Evolutionary conservation across 2,888 invertebrate species (phyloP).

Genomic region (Osedax frankpressi): DNA sequence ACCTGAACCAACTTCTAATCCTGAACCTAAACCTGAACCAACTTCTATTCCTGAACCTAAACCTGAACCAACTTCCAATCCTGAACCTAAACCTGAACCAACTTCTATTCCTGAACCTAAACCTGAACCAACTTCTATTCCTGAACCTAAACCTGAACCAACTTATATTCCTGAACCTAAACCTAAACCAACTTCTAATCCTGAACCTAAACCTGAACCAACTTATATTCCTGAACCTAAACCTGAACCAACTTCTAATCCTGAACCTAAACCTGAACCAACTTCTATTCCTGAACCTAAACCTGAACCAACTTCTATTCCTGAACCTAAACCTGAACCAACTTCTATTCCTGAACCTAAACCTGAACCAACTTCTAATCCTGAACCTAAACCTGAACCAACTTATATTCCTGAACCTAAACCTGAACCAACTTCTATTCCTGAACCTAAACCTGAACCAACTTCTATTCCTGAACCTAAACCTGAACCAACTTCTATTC

Average conservation of each 20-base stretch:
- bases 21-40: background rate
- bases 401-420: background rate
- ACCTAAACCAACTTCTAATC: too few relatives aligned
- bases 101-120: background rate
- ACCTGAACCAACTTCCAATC: background rate
- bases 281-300: background rate
- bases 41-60: background rate
- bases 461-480: background rate
- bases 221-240: background rate
- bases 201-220: background rate
- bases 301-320: background rate
- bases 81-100: background rate
- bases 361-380: background rate
- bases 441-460: background rate
- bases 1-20: background rate
- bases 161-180: background rate
- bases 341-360: background rate
- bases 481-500: background rate
- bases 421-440: background rate
- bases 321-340: background rate
- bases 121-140: background rate
- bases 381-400: background rate
- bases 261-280: background rate
- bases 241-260: background rate
- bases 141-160: background rate